Base-by-base conservation (phyloP, 2,113 vertebrate genomes). In the Tautogolabrus adspersus region DNA sequence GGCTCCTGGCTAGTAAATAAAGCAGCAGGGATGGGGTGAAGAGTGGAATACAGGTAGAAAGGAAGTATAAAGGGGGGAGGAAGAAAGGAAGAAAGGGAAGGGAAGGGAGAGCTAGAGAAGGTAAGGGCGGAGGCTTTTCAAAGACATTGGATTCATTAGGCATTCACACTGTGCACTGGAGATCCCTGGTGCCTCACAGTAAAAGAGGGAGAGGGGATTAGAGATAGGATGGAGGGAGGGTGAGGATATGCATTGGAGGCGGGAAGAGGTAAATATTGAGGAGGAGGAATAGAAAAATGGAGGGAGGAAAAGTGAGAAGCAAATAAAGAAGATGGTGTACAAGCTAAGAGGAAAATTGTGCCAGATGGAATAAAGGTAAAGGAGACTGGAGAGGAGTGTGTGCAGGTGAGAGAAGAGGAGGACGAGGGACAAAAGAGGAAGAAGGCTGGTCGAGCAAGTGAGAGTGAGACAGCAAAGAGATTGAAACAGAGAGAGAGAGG, bases 71-170 rank as follows among this genome's bases (percentile, higher is more conserved):
- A 42, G 58, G 16, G 18, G 37, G 26, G 12, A 47, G 21, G 38
- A 1, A 49, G 54, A 16, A n/a, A 34, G 19, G 6, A 34, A 34
- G 4, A 21, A 55, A 42, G 58, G 38, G 12, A 55, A 30, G n/a
- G 34, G 23, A 16, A 60, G 21, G 21, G 18, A 68, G 34, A 40
- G 16, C 10, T 40, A 37, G 38, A 40, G 60, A 37, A 12, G 63
- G 81, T 37, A 56, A 75, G 79, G 62, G 72, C 49, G 78, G 72
- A 66, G 52, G 79, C 83, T 87, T 88, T 81, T 85, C 86, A 87
- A 91, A 87, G 84, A 81, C 84, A 77, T 59, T 54, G 64, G 87
- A 87, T 79, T 86, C 86, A 90, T 92, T 87, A 85, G 66, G 73
- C 58, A 89, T 89, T 92, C 90, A 87, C 67, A 80, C 38, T 18